Base-by-base conservation (phyloP, 2,888 invertebrate species). In the Caenorhabditis drosophilae region DNA sequence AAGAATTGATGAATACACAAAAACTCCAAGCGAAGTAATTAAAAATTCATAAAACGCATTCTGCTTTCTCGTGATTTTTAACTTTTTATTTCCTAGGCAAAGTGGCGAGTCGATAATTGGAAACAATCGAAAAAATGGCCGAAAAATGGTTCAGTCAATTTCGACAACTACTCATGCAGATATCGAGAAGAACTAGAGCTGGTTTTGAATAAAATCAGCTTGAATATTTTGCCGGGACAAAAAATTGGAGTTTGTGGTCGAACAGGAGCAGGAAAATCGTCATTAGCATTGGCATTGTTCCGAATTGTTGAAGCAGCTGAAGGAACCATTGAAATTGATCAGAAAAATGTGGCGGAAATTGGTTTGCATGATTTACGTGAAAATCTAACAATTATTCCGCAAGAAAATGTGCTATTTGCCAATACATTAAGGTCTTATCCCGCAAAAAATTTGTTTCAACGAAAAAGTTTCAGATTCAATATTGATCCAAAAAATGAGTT, bases 341-440 rank as follows among this genome's bases (percentile, higher is more conserved):
- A 68, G 36, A 61, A 66, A 2, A 67, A 73, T 27, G 67, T 70
- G n/a, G 48, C 70, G 0, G 57, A 58, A 16, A 67, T 94, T 78
- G 93, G 93, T 18, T 88, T 94, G 44, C 93, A 93, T 84, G 90
- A 90, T 81, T 85, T 94, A 72, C 88, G 93, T 67, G 90, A 91
- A 16, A 88, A 90, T 72, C 87, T 93, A 73, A 93, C 92, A 40
- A 92, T 93, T 81, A 93, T 87, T 61, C 87, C 87, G 9, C 86
- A 75, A 40, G 75, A 70, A n/a, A 64, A 60, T 49, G 60, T 57
- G 12, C 31, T 66, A 1, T 63, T 63, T 35, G 58, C 58, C 0
- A 63, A 55, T n/a, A 57, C 61, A 11, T 47, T 67, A 35, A 64
- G 64, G 58, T 63, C 4, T 7, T 9, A 9, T 22, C 27, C 15